A percentile compares a stretch with the other conserved stretches of the same genome.
phyloP scores from a whole-genome alignment of 2,888 invertebrate species.

The Diarsia brunnea region DNA sequence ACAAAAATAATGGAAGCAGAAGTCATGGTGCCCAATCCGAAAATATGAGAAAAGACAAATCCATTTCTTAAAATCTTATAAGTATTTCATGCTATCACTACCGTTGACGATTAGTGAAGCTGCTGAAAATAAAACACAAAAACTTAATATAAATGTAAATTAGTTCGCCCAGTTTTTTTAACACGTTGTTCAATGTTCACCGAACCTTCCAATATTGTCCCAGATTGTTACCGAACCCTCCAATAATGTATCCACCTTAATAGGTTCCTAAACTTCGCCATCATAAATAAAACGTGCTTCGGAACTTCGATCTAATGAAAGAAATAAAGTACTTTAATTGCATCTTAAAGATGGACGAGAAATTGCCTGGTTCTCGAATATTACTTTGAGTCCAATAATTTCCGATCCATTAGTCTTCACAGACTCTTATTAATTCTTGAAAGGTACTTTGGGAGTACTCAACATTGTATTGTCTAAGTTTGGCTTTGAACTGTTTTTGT shows the following conservation, averaged over 20 bases:
- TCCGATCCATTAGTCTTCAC: constrained; percentile 75
- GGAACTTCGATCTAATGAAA: constrained; percentile 80
- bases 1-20: background rate
- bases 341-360: constrained; percentile 77
- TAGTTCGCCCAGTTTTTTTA: constrained; percentile 27
- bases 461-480: constrained; percentile 60
- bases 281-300: constrained; percentile 77
- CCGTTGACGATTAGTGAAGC: constrained; percentile 13
- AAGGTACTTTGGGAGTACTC: constrained; percentile 60
- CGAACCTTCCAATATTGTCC: constrained; percentile 43
- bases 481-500: constrained; percentile 46
- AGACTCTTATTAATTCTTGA: constrained; percentile 70
- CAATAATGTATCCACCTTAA: constrained; percentile 66
- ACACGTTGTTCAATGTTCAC: constrained; percentile 13
- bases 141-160: constrained; percentile 49
- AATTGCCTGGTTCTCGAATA: constrained; percentile 61
- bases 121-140: constrained; percentile 18
- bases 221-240: constrained; percentile 55
- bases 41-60: background rate
- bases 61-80: background rate
- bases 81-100: background rate
- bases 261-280: constrained; percentile 69
- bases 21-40: background rate
- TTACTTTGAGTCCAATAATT: constrained; percentile 68
- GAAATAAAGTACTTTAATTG: constrained; percentile 82